Conservation (phyloP, 2,888 invertebrate genomes). For the Thecocarcelia acutangulata region DNA sequence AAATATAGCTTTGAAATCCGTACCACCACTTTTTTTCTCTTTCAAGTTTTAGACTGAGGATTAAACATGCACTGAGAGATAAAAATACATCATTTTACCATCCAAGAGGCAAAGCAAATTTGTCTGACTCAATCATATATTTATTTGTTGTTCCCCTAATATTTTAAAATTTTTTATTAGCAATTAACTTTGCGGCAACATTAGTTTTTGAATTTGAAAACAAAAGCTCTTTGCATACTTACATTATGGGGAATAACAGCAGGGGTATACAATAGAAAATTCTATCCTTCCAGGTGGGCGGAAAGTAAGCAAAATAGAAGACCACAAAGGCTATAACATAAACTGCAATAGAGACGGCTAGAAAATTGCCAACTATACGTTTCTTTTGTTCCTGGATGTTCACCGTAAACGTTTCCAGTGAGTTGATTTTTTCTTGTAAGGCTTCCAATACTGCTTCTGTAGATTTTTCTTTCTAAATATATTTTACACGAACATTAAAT, state of each 20-base stretch:
- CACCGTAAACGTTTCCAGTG: conserved; percentile 90
- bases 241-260: conserved; percentile 91
- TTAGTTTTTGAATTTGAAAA: neutral
- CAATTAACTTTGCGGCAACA: no score
- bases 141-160: no score
- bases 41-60: no score
- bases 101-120: no score
- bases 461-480: conserved; percentile 82
- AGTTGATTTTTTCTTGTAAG: conserved; percentile 89
- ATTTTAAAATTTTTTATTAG: no score
- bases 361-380: conserved; percentile 90
- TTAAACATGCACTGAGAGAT: no score
- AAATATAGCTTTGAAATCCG: no score
- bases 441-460: conserved; percentile 84
- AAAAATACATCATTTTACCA: no score
- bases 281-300: conserved; percentile 87
- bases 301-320: conserved; percentile 91
- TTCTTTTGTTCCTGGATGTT: conserved; percentile 91
- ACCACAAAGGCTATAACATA: conserved; percentile 87
- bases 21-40: no score
- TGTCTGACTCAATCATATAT: no score
- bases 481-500: conserved; percentile 45
- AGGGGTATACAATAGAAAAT: conserved; percentile 90
- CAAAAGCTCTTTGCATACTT: conserved; percentile 81
- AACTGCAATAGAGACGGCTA: conserved; percentile 86